Conservation (phyloP, 2,113 vertebrate species). For the Cygnus buccinator region DNA sequence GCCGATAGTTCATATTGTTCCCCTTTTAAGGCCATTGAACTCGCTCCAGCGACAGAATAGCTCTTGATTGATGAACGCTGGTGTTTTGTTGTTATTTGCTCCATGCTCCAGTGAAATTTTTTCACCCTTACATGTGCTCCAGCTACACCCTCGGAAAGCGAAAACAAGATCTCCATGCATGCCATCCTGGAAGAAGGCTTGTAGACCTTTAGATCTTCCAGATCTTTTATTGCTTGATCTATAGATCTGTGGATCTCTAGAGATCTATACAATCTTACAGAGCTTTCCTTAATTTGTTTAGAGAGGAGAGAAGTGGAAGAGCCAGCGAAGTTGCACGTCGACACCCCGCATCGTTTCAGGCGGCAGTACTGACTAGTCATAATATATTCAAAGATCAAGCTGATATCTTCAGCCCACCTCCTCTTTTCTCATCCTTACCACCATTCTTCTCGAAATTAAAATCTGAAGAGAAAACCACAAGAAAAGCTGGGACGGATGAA, state of each 20-base stretch:
- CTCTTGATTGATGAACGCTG: background rate
- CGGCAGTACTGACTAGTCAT: slow-evolving; percentile 48
- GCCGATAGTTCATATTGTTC: background rate
- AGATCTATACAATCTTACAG: background rate
- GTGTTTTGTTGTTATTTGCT: background rate
- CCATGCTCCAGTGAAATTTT: background rate
- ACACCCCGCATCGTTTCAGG: background rate
- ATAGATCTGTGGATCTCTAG: background rate
- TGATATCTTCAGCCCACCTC: slow-evolving; percentile 64
- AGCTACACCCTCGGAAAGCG: background rate
- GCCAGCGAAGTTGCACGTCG: background rate
- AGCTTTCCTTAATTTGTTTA: slow-evolving; percentile 19
- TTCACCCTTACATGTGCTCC: background rate
- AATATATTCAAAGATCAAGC: slow-evolving; percentile 59
- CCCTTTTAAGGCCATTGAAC: slow-evolving; percentile 10
- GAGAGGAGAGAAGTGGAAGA: slow-evolving; percentile 11
- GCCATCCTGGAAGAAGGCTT: background rate
- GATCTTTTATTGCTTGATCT: background rate
- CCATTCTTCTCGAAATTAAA: slow-evolving; percentile 64
- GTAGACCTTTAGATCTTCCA: background rate
- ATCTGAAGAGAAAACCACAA: slow-evolving; percentile 54
- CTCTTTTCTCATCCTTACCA: slow-evolving; percentile 55
- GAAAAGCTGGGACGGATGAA: slow-evolving; percentile 42
- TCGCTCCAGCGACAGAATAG: background rate
- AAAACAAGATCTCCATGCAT: background rate